A percentile compares a stretch with the other conserved stretches of the same genome.
Conservation (phyloP, 2,888 invertebrate species). For the Caenorhabditis afra region DNA sequence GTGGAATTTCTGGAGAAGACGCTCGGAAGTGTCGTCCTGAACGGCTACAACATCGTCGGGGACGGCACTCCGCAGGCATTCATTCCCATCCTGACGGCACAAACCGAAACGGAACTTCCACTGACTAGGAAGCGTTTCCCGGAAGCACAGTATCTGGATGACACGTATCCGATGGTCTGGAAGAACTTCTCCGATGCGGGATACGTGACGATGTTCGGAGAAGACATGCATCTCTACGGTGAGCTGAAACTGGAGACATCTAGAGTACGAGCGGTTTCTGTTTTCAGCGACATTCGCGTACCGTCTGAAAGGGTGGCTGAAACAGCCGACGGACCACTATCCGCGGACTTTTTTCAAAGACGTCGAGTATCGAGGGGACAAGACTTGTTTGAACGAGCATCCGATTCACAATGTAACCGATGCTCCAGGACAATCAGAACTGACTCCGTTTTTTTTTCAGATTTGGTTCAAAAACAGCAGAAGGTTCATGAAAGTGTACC, state of each 20-base stretch:
- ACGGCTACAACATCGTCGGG: constrained; percentile 82
- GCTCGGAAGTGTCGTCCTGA: constrained; percentile 75
- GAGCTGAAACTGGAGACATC: too few relatives aligned
- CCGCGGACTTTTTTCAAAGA: constrained; percentile 89
- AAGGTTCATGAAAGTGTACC: constrained; percentile 84
- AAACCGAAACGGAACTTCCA: constrained; percentile 81
- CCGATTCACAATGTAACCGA: too few relatives aligned
- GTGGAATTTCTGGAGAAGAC: constrained; percentile 84
- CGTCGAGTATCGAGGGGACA: constrained; percentile 84
- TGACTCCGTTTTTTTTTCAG: constrained; percentile 79
- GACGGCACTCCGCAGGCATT: constrained; percentile 82
- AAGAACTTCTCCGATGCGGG: constrained; percentile 79
- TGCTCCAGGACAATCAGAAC: constrained; percentile 84
- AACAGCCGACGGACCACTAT: constrained; percentile 92
- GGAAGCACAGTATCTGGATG: constrained; percentile 81
- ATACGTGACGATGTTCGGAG: constrained; percentile 87
- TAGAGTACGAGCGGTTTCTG: too few relatives aligned
- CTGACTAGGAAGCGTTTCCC: constrained; percentile 79
- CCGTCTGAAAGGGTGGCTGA: constrained; percentile 89
- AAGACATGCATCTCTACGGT: too few relatives aligned
- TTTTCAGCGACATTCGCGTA: constrained; percentile 87
- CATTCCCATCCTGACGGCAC: constrained; percentile 81
- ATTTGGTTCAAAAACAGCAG: constrained; percentile 81
- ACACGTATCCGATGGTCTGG: constrained; percentile 82
- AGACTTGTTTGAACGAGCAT: too few relatives aligned